Evolutionary conservation across 1,140 invertebrate species (phyloP).

Genomic region (Anthonomus grandis): DNA sequence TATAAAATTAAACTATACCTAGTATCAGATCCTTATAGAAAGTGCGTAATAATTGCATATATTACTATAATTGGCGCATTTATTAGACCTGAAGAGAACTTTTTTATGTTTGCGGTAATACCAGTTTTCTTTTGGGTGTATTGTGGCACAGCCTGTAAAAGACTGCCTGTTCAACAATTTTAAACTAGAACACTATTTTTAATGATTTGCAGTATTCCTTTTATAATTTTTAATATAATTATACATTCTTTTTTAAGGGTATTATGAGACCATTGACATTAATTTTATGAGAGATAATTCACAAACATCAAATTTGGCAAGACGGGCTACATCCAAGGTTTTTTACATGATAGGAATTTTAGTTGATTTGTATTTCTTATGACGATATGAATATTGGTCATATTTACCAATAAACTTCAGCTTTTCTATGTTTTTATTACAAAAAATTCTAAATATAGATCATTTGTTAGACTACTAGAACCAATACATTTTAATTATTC

Average conservation of each 20-base stretch:
- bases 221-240: constrained; percentile 63
- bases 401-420: too few species aligned
- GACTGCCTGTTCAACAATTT: constrained; percentile 68
- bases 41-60: constrained; percentile 65
- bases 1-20: constrained; percentile 67
- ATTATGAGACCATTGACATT: constrained; percentile 83
- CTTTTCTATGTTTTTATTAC: too few species aligned
- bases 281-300: constrained; percentile 90
- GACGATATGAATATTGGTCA: too few species aligned
- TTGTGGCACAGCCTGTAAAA: constrained; percentile 64
- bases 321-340: constrained; percentile 82
- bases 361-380: too few species aligned
- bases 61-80: constrained; percentile 79
- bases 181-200: constrained; percentile 68
- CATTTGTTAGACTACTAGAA: too few species aligned
- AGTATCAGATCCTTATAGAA: constrained; percentile 67
- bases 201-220: constrained; percentile 60
- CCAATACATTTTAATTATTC: too few species aligned
- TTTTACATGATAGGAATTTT: too few species aligned
- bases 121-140: constrained; percentile 88
- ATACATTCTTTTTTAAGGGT: constrained; percentile 76
- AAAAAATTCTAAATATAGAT: too few species aligned
- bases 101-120: constrained; percentile 77
- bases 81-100: constrained; percentile 92
- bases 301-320: constrained; percentile 68